Conservation (phyloP, 2,888 invertebrate genomes). For the Xylota sylvarum region DNA sequence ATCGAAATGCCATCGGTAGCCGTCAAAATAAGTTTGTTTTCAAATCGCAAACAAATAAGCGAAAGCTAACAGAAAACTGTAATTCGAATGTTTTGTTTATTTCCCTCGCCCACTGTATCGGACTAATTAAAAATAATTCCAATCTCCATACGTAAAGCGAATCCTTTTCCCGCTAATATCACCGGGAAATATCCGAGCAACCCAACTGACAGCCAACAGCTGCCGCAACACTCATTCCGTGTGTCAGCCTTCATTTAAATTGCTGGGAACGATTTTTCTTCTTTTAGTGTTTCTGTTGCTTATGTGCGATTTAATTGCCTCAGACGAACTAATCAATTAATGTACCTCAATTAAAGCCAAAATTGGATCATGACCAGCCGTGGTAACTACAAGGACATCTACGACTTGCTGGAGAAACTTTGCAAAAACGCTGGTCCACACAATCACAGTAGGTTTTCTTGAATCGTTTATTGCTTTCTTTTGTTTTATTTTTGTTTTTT, state of each 20-base stretch:
- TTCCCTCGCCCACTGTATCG: conserved; percentile 1
- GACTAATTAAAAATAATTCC: conserved; percentile 35
- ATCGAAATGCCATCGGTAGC: conserved; percentile 45
- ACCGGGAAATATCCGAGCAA: neutral
- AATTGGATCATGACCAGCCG: conserved; percentile 74
- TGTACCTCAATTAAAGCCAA: conserved; percentile 37
- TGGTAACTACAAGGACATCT: conserved; percentile 80
- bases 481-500: neutral
- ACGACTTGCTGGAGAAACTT: conserved; percentile 80
- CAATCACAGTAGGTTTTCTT: conserved; percentile 79
- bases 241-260: conserved; percentile 34
- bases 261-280: conserved; percentile 37
- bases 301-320: conserved; percentile 39
- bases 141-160: neutral
- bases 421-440: conserved; percentile 79
- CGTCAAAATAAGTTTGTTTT: conserved; percentile 72
- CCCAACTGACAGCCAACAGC: conserved; percentile 38
- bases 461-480: conserved; percentile 15
- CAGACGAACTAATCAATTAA: conserved; percentile 37
- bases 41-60: conserved; percentile 61
- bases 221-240: conserved; percentile 34
- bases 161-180: neutral
- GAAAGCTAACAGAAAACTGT: conserved; percentile 58
- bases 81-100: conserved; percentile 43
- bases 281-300: conserved; percentile 13